Evolutionary conservation across 2,797 vertebrate genomes (phyloP).

Genomic region (Carduelis carduelis): DNA sequence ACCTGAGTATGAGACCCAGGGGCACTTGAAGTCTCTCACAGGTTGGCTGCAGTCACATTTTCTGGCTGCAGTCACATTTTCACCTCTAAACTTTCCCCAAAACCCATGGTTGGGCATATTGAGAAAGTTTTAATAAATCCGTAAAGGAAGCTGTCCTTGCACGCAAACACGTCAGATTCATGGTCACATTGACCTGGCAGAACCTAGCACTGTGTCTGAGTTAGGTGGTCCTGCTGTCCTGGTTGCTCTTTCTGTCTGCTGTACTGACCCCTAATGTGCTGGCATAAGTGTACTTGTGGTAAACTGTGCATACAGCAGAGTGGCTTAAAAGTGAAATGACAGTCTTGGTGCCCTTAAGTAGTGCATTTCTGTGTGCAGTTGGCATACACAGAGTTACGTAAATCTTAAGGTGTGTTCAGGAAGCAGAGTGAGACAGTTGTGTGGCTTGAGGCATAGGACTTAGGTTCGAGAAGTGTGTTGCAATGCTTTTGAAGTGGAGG

Average conservation of each 20-base stretch:
- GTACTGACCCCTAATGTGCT: background rate
- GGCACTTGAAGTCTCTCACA: background rate
- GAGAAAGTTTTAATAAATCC: background rate
- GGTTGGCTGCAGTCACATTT: background rate
- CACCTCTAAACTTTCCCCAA: background rate
- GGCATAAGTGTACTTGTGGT: background rate
- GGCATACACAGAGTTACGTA: background rate
- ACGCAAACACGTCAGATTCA: background rate
- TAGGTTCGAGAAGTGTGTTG: background rate
- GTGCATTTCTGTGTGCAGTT: background rate
- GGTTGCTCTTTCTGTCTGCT: background rate
- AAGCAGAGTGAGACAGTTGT: background rate
- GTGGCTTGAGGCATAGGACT: background rate
- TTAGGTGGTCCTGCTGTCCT: background rate
- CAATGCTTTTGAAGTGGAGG: background rate
- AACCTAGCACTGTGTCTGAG: background rate
- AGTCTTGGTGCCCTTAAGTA: background rate
- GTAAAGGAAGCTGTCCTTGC: background rate
- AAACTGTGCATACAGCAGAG: background rate
- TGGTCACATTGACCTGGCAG: background rate
- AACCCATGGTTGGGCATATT: background rate
- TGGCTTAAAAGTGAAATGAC: background rate
- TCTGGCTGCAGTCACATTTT: background rate
- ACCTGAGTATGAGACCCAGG: background rate
- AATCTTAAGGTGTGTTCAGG: constrained; percentile 1